Base-by-base conservation (phyloP, 1,140 invertebrate genomes). In the Hylyphantes graminicola region DNA sequence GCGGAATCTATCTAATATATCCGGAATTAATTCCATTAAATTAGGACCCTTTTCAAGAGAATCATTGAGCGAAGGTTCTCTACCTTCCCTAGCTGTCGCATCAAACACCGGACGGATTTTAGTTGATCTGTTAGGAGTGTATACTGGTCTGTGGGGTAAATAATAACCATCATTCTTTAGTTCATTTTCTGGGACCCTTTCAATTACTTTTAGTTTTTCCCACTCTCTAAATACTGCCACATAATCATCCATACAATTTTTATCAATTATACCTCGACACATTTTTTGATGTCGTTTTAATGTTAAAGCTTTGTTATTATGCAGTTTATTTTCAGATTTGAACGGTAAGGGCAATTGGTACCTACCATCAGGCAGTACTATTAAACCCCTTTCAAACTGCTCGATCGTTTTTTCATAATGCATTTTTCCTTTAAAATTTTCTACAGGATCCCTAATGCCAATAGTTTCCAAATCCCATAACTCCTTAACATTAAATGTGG, bases 11-110 rank as follows among this genome's bases (percentile, higher is more conserved):
- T 88, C 35, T 50, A 90, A 59, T 35, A 90, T 80, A 3, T 86
- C 48, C 12, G 89, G 89, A 11, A 91, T 89, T 0, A 86, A 17
- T 75, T 90, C 89, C 10, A 91, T 87, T 1, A 90, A 82, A 86
- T 72, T 80, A 1, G 76, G 85, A 13, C 86, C 85, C 15, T 75
- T 79, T 0, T 54, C 11, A 6, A 86, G 55, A 19, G 70, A 86
- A 61, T 73, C 88, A 55, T 51, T 87, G 59, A 51, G 86, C 75
- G 21, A 74, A 21, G 0, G 82, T 86, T 75, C 86, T 51, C 6
- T 87, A 72, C 2, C 63, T 13, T 64, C 86, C 19, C 65, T 87
- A 87, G 0, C 64, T 2, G 86, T 87, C 2, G 85, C 87, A 67
- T 88, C 87, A 59, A 88, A 88, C 7, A 88, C 87, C 8, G 86